Conservation (phyloP, 1,140 invertebrate species). For the Theocolax elegans region DNA sequence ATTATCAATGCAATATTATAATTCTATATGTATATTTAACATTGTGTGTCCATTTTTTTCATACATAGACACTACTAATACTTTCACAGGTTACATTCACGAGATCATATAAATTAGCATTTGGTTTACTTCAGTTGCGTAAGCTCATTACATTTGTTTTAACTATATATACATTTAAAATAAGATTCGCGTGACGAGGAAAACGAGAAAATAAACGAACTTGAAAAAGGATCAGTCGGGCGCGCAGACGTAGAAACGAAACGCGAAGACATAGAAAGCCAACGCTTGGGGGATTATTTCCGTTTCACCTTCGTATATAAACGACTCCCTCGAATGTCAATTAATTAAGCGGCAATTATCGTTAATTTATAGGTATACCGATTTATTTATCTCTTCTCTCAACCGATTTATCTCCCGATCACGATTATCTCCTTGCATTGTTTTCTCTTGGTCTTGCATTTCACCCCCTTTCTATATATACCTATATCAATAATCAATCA, state of each 20-base stretch:
- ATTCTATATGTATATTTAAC: no score
- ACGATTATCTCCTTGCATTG: neutral
- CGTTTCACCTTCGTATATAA: neutral
- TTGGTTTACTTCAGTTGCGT: no score
- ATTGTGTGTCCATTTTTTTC: no score
- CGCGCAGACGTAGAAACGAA: neutral
- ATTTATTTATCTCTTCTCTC: conserved; percentile 15
- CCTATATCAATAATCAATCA: conserved; percentile 13
- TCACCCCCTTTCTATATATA: neutral
- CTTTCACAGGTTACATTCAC: no score
- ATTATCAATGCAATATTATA: no score
- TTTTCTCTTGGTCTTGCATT: no score
- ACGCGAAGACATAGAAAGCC: conserved; percentile 29
- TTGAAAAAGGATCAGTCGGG: conserved; percentile 16
- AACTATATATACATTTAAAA: no score
- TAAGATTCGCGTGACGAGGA: no score
- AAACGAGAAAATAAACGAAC: conserved; percentile 12
- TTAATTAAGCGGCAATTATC: conserved; percentile 32
- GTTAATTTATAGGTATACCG: conserved; percentile 8
- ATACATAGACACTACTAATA: no score
- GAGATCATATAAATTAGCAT: no score
- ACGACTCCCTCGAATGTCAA: neutral
- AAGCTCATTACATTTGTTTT: no score
- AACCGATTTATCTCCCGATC: conserved; percentile 5
- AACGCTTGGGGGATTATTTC: neutral